Evolutionary conservation across 2,888 invertebrate genomes (phyloP), one percentile per base, ranked within the genome.

Genomic region (Drymonia ruficornis): DNA sequence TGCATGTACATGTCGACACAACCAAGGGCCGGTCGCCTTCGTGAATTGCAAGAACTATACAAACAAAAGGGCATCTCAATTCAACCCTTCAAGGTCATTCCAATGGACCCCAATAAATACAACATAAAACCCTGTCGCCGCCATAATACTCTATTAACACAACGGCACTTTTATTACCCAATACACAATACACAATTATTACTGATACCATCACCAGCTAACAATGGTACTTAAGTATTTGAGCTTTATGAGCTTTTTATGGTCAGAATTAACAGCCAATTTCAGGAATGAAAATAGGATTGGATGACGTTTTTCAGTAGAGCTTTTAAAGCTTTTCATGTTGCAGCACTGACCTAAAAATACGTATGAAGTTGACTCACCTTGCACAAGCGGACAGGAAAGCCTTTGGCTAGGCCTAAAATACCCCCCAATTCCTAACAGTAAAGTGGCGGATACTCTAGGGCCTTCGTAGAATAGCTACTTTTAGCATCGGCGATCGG

Each of bases 151-250:
- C 46, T 56, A 64, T 73, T 67, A 72, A 63, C 61, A 56, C 59
- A 68, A 72, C 52, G 49, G 42, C 50, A 53, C 49, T 65, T 72
- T 72, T 72, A 76, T 72, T 55, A 53, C 15, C 46, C 52, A 53
- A 63, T 64, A 61, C 28, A 56, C 52, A 53, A 63, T 64, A 61
- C 28, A 56, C 16, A 16, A 47, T 56, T 52, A 61, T 61, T 62
- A 61, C 55, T 34, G 49, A 60, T 56, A 52, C 38, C 55, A 47
- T 50, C 49, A 52, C 38, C 19, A 40, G 50, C 38, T 56, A 47
- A 52, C 38, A 43, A 40, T 40, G 11, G 40, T 18, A 12, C 12
- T 13, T 13, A 43, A 43, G 19, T 12, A 43, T 16, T 40, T 40
- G 12, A 7, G 19, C 19, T 43, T 43, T 43, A 43, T 43, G 16